Evolutionary conservation across 2,113 vertebrate genomes (phyloP), one percentile per base, ranked within the genome.

Genomic region (Muscicapa adusta): DNA sequence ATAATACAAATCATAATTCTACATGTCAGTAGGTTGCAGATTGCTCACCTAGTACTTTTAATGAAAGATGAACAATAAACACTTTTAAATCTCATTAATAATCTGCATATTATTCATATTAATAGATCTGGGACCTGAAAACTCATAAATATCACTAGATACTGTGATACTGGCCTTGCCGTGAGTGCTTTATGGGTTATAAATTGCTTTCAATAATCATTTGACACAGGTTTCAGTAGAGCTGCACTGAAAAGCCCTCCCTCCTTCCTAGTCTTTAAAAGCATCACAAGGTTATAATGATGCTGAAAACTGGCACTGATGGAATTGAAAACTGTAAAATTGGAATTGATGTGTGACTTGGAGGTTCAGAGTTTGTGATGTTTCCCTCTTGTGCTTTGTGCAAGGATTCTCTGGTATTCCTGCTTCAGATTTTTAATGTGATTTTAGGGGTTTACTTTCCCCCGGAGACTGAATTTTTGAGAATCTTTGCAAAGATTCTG

Each of bases 171-270:
- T 73, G 67, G 77, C 43, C 58, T 93, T 62, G 56, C 51, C 66
- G 54, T 45, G 67, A 80, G 50, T 83, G 67, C 28, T 93, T 91
- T 94, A 85, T 93, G 67, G 47, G 38, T 93, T 93, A 85, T 85
- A 91, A 96, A 94, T 85, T 62, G 84, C 57, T 92, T 92, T 16
- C 96, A 76, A 68, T 87, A 85, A 93, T 38, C 51, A 67, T 90
- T 88, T 80, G 72, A 67, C 5, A 66, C 22, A 71, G 58, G 34
- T 84, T 95, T 85, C 79, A 85, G 43, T 74, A 45, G 24, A 88
- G 34, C 63, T 93, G 67, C 60, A 58, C 12, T 85, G 78, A 63
- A 88, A 96, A 80, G 12, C 14, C 48, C 29, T 81, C 50, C 38
- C 54, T 79, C 29, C 40, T 18, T 65, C 51, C 43, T 51, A 54